A percentile compares a stretch with the other conserved stretches of the same genome.
Evolutionary conservation across 2,797 vertebrate genomes (phyloP).

Genomic region (Gymnoscopelus braueri): DNA sequence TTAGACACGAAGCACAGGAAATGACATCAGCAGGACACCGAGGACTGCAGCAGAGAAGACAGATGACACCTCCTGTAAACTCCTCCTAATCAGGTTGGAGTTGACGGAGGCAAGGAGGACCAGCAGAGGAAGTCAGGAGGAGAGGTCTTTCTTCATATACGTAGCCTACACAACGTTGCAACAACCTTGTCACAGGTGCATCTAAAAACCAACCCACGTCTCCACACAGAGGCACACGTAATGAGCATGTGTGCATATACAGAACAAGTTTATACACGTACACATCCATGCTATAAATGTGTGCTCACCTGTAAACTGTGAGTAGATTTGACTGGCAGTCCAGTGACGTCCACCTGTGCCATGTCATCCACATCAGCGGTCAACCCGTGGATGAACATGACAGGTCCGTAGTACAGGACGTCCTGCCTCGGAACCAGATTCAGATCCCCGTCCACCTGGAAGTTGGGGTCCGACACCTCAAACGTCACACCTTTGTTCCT

Average conservation of each 20-base stretch:
- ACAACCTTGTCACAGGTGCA: too few species aligned
- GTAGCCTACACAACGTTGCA: too few species aligned
- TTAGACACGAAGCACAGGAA: conserved; percentile 45
- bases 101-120: too few species aligned
- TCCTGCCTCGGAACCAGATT: conserved; percentile 84
- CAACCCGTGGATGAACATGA: conserved; percentile 85
- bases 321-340: conserved; percentile 69
- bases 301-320: conserved; percentile 84
- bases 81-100: conserved; percentile 39
- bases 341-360: conserved; percentile 86
- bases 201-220: too few species aligned
- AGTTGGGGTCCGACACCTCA: conserved; percentile 89
- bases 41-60: conserved; percentile 51
- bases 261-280: too few species aligned
- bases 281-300: too few species aligned
- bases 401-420: conserved; percentile 69
- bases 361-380: conserved; percentile 86
- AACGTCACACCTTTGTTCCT: conserved; percentile 88
- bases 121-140: too few species aligned
- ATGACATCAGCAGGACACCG: conserved; percentile 47
- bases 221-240: too few species aligned
- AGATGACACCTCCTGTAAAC: conserved; percentile 51
- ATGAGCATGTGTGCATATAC: too few species aligned
- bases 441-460: conserved; percentile 85
- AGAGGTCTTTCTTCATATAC: too few species aligned